These are phyloP conservation scores for Condylura cristata DNA, from an alignment of 2,113 vertebrate species.

Conservation along the genomic window DNA sequence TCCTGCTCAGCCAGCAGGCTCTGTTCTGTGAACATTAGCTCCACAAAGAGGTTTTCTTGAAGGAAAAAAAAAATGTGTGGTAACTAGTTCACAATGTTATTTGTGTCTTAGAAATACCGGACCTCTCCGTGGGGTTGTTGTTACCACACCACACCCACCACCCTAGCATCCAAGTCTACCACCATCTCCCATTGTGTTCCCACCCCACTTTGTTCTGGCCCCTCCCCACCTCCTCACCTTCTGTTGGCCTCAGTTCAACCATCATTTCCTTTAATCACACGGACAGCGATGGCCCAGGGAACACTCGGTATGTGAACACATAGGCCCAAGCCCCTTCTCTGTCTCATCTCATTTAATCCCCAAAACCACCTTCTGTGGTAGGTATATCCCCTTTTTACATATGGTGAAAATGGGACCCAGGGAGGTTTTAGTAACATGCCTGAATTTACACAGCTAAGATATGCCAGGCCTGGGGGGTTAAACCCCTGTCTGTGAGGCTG, in stretches of 20 bases:
- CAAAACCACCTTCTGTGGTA: background rate
- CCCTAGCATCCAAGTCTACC: no score
- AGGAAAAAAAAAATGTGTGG: background rate
- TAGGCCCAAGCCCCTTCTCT: background rate
- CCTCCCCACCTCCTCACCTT: no score
- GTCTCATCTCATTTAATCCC: background rate
- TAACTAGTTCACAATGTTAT: no score
- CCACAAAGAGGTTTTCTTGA: background rate
- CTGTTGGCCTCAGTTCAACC: no score
- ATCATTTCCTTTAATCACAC: background rate
- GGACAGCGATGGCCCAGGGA: background rate
- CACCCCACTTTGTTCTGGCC: no score
- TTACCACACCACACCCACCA: no score
- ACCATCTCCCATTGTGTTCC: no score
- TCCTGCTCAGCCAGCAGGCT: background rate
- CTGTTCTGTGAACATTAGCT: background rate
- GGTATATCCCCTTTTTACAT: background rate
- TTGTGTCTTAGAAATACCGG: no score
- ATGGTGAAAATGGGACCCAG: background rate
- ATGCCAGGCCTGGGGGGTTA: background rate
- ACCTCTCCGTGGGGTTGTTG: no score
- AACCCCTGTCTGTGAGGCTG: background rate
- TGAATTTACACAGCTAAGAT: background rate
- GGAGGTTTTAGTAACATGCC: background rate
- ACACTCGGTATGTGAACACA: background rate